A percentile compares a stretch with the other conserved stretches of the same genome.
These are phyloP conservation scores for Sebastes alutus DNA, from an alignment of 2,797 vertebrate genomes.

Conservation along the genomic window DNA sequence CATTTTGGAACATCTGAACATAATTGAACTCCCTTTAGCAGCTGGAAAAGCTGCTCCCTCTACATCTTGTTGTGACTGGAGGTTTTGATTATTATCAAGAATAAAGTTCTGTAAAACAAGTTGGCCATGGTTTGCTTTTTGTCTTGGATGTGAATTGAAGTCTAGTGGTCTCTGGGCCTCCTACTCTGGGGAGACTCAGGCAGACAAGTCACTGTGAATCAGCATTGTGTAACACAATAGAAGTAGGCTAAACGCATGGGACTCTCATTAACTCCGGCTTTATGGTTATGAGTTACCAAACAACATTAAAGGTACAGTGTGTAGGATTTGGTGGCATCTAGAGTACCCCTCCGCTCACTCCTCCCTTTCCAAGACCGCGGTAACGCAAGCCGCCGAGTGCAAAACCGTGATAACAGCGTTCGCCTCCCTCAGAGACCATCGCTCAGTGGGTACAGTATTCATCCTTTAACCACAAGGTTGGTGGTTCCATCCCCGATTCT, in stretches of 20 bases:
- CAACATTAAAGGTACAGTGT: not conserved
- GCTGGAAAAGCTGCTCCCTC: not conserved
- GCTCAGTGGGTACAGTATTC: too few relatives aligned
- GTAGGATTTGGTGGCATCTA: too few relatives aligned
- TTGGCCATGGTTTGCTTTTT: slow-evolving; percentile 1
- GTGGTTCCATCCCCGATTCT: too few relatives aligned
- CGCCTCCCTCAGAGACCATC: too few relatives aligned
- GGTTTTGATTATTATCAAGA: slow-evolving; percentile 18
- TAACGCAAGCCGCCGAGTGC: too few relatives aligned
- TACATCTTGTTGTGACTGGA: not conserved
- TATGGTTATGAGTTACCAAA: slow-evolving; percentile 13
- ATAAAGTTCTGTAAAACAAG: not conserved
- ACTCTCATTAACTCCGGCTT: slow-evolving; percentile 18
- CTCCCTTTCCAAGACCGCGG: too few relatives aligned
- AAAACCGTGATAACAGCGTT: too few relatives aligned
- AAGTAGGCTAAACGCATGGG: not conserved
- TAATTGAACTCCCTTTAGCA: not conserved
- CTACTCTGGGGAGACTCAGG: not conserved
- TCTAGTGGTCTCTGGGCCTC: not conserved
- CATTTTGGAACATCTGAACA: not conserved
- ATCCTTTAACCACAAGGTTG: too few relatives aligned
- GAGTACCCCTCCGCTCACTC: too few relatives aligned
- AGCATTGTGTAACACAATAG: not conserved
- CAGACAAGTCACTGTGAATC: slow-evolving; percentile 30
- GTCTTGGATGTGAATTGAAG: slow-evolving; percentile 22